These are phyloP conservation scores for Enteromius paludinosus DNA, from an alignment of 2,797 vertebrate species.

Conservation along the genomic window DNA sequence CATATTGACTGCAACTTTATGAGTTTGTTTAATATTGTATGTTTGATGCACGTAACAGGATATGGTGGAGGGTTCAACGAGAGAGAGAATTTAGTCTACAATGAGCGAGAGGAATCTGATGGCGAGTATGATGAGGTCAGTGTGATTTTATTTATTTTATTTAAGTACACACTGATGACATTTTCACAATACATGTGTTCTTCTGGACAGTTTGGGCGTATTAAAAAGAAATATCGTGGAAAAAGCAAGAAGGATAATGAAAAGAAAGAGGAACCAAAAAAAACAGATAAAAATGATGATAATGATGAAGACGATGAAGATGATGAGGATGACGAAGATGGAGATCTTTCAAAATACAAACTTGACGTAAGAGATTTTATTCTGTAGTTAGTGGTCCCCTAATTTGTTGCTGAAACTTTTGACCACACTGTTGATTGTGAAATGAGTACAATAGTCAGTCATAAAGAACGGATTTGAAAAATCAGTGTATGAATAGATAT, in stretches of 20 bases:
- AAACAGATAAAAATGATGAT: constrained; percentile 75
- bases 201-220: constrained; percentile 89
- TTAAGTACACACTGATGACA: not conserved
- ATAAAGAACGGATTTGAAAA: not conserved
- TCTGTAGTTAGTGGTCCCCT: not conserved
- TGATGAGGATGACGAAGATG: constrained; percentile 91
- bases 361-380: constrained; percentile 83
- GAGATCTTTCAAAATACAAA: constrained; percentile 97
- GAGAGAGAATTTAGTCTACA: constrained; percentile 96
- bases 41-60: constrained; percentile 71
- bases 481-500: not conserved
- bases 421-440: not conserved
- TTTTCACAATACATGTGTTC: not conserved
- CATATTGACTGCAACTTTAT: not conserved
- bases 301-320: constrained; percentile 88
- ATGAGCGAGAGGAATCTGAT: constrained; percentile 96
- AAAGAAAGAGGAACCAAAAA: constrained; percentile 83
- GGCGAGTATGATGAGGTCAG: constrained; percentile 97
- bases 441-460: not conserved
- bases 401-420: not conserved
- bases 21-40: not conserved
- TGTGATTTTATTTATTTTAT: not conserved
- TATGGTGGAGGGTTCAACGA: constrained; percentile 99
- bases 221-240: constrained; percentile 97
- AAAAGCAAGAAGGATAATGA: constrained; percentile 87